A percentile compares a stretch with the other conserved stretches of the same genome.
Conservation (phyloP, 2,113 vertebrate genomes). For the Bubo blakistoni region DNA sequence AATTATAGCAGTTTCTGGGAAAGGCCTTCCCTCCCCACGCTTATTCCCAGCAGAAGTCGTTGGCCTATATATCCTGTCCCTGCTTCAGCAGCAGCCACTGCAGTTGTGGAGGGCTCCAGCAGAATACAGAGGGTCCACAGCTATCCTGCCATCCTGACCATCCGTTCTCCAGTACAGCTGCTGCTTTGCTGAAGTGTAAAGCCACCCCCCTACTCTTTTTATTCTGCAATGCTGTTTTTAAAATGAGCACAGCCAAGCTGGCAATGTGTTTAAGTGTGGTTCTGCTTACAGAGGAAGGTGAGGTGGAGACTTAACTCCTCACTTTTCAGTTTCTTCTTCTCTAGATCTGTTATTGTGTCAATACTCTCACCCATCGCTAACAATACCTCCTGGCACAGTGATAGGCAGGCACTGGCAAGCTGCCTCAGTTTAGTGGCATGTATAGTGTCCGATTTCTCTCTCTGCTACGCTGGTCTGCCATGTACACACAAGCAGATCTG, state of each 20-base stretch:
- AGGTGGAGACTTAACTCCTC: not conserved
- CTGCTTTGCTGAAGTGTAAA: not conserved
- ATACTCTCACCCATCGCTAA: not conserved
- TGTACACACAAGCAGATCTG: not conserved
- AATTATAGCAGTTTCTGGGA: not conserved
- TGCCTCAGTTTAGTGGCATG: not conserved
- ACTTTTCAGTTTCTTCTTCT: not conserved
- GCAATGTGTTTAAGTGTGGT: not conserved
- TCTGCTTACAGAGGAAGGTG: not conserved
- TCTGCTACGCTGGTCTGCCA: not conserved
- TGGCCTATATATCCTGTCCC: not conserved
- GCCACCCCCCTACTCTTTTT: not conserved
- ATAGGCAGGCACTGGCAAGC: not conserved
- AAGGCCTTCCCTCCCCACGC: not conserved
- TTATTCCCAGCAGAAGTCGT: not conserved
- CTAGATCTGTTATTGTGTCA: not conserved
- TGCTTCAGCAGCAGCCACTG: not conserved
- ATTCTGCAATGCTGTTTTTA: not conserved
- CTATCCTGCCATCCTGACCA: not conserved
- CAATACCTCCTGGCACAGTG: not conserved
- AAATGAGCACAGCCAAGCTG: not conserved
- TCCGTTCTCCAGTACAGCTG: not conserved
- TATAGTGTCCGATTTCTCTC: not conserved
- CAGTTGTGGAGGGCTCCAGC: fast-evolving
- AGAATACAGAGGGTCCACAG: not conserved